A percentile compares a stretch with the other conserved stretches of the same genome.
phyloP scores from a whole-genome alignment of 1,140 invertebrate species.

The Argopecten irradians region DNA sequence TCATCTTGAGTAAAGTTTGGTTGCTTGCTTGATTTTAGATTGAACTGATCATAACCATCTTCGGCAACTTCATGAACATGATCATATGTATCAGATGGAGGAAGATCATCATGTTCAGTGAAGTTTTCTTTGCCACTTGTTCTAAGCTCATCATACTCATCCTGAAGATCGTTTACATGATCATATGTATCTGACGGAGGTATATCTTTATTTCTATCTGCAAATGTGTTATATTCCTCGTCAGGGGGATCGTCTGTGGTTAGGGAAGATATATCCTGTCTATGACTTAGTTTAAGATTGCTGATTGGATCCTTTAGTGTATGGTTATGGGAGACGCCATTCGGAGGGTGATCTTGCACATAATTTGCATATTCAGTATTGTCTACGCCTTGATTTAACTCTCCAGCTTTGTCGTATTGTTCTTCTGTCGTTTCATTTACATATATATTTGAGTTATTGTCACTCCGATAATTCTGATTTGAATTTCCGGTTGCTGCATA shows the following conservation, averaged over 20 bases:
- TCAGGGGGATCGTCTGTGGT: background rate
- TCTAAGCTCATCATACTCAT: background rate
- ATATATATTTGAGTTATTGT: background rate
- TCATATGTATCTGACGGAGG: background rate
- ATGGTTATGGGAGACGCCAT: background rate
- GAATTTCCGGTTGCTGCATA: background rate
- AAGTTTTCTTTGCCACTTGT: background rate
- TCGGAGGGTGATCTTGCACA: background rate
- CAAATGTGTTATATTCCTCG: background rate
- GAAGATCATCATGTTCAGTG: background rate
- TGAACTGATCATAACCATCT: too few relatives aligned
- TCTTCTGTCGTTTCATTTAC: background rate
- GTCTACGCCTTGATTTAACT: background rate
- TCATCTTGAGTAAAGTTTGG: background rate
- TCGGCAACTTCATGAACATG: too few relatives aligned
- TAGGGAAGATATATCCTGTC: background rate
- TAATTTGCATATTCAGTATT: background rate
- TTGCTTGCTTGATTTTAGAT: too few relatives aligned
- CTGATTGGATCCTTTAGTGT: background rate
- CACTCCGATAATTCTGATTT: background rate
- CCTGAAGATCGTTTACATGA: background rate
- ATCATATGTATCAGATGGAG: too few relatives aligned
- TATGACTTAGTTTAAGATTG: background rate
- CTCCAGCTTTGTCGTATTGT: background rate
- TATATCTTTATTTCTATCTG: background rate